These are phyloP conservation scores for Anoplolepis gracilipes DNA, from an alignment of 1,140 invertebrate species.

Conservation along the genomic window DNA sequence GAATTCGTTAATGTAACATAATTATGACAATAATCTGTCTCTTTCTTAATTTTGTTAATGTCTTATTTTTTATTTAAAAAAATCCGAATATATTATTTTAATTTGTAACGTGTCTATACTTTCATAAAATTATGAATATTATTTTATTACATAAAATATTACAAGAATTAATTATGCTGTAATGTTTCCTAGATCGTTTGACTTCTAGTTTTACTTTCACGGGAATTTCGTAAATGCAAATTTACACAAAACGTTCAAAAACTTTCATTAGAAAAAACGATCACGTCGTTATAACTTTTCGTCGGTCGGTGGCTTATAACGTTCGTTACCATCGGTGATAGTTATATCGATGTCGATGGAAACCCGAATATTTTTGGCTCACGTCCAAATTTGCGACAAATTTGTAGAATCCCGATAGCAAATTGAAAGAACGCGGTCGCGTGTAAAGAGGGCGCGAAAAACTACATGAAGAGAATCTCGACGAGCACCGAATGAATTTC, in stretches of 20 bases:
- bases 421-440: conserved; percentile 41
- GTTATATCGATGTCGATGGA: conserved; percentile 11
- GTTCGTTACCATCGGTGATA: conserved; percentile 12
- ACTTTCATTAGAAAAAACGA: conserved; percentile 19
- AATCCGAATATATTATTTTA: neutral
- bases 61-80: neutral
- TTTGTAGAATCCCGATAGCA: conserved; percentile 7
- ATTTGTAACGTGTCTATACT: neutral
- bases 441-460: conserved; percentile 24
- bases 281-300: conserved; percentile 46
- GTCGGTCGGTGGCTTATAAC: conserved; percentile 1
- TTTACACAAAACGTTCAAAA: neutral
- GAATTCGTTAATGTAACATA: neutral
- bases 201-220: neutral
- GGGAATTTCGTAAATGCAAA: conserved; percentile 19
- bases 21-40: neutral
- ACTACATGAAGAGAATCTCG: neutral
- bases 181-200: neutral
- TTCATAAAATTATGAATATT: neutral
- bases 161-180: conserved; percentile 11
- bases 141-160: neutral
- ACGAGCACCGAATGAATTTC: conserved; percentile 16
- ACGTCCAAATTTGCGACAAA: conserved; percentile 18
- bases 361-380: conserved; percentile 17
- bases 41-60: neutral